Evolutionary conservation across 2,113 vertebrate genomes (phyloP).

Genomic region (Charina bottae): DNA sequence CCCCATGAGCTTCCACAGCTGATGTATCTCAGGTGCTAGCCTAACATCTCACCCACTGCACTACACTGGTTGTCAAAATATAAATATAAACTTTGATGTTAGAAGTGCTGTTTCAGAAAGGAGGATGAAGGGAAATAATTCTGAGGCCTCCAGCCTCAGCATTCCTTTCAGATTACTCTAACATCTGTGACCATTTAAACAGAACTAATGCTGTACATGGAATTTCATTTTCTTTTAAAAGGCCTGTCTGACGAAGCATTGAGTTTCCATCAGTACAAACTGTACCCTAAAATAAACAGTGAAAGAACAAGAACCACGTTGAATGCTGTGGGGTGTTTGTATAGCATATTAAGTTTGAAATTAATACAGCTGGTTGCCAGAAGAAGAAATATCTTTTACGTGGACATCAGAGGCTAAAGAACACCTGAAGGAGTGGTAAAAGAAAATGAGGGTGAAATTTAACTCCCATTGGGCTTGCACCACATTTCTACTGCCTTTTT

Average conservation of each 20-base stretch:
- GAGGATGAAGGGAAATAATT: background rate
- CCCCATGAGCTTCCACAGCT: no score
- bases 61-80: no score
- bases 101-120: background rate
- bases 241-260: conserved; percentile 24
- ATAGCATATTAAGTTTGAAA: conserved; percentile 23
- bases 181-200: background rate
- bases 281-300: conserved; percentile 24
- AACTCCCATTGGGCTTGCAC: conserved; percentile 2
- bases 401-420: conserved; percentile 38
- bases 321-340: conserved; percentile 11
- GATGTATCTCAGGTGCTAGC: no score
- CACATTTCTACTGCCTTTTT: background rate
- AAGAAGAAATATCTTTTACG: conserved; percentile 8
- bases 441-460: conserved; percentile 31
- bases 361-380: conserved; percentile 30
- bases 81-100: background rate
- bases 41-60: no score
- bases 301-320: conserved; percentile 9
- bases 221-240: conserved; percentile 3
- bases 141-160: background rate
- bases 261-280: background rate
- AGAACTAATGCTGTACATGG: background rate
- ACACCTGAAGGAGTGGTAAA: conserved; percentile 32
- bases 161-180: background rate